These are phyloP conservation scores for Rhinichthys osculus DNA, from an alignment of 2,797 vertebrate species.

Conservation along the genomic window DNA sequence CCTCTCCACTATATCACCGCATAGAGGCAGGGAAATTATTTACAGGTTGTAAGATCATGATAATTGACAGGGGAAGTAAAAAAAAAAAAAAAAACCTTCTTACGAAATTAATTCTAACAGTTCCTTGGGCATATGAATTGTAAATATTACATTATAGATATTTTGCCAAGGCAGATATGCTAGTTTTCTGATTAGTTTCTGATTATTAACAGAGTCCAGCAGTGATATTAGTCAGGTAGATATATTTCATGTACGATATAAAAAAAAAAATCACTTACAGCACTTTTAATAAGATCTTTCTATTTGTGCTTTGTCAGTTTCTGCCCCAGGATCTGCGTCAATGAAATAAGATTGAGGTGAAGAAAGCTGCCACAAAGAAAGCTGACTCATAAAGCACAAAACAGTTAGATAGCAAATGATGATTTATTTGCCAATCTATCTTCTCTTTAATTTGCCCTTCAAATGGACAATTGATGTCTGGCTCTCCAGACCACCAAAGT, in stretches of 20 bases:
- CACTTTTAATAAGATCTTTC: neutral
- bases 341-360: constrained; percentile 5
- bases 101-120: neutral
- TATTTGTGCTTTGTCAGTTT: constrained; percentile 18
- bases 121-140: neutral
- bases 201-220: neutral
- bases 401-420: constrained; percentile 40
- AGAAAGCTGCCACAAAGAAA: constrained; percentile 16
- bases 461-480: constrained; percentile 33
- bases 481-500: constrained; percentile 27
- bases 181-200: neutral
- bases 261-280: neutral
- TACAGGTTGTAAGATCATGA: neutral
- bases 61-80: neutral
- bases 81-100: neutral
- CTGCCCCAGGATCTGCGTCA: constrained; percentile 13
- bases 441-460: constrained; percentile 41
- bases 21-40: neutral
- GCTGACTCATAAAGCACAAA: constrained; percentile 27
- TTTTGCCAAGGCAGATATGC: neutral
- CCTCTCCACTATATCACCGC: neutral
- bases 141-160: no score
- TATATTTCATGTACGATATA: neutral
- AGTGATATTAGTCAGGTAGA: neutral
- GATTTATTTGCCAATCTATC: constrained; percentile 45